Base-by-base conservation (phyloP, 1,140 invertebrate genomes). In the Sarcophaga bullata region DNA sequence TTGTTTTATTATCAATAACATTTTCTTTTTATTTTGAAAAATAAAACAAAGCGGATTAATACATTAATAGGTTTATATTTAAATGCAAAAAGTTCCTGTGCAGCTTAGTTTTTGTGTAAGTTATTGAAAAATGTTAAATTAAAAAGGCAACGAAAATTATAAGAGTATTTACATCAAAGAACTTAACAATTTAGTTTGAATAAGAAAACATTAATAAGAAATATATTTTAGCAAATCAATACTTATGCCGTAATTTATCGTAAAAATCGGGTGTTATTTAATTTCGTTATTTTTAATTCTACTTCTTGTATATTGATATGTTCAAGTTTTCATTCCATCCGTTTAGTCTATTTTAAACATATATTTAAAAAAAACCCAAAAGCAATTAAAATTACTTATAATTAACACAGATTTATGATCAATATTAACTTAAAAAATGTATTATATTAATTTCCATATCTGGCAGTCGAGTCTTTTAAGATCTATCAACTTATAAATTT, bases 61-160 rank as follows among this genome's bases (percentile, higher is more conserved):
- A 86, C 86, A 84, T 83, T 82, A 87, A 88, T 86, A 83, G 82
- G 86, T 84, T 86, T 81, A 84, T 83, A 82, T 85, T 88, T 88
- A 88, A 88, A 88, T 88, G 87, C 87, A 88, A 86, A 88, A 86
- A 84, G 87, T 88, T 88, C 84, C 81, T 88, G 87, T 88, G 87
- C 87, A 88, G 87, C 87, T 86, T 88, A 88, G 88, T 88, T 87
- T 86, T 88, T 88, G 87, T 88, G 85, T 86, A 83, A 83, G 84
- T 85, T 2, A 37, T 37, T 37, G 25, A 37, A 2, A 37, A 37
- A 37, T 37, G 25, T 37, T 37, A 37, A 37, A 37, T 4, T 37
- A 37, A 37, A 37, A 37, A 37, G 25, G 4, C 25, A 37, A 37
- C 25, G 25, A 37, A 37, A 37, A 37, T 37, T 37, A 37, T 37